A percentile compares a stretch with the other conserved stretches of the same genome.
Evolutionary conservation across 2,113 vertebrate species (phyloP).

Genomic region (Euleptes europaea): DNA sequence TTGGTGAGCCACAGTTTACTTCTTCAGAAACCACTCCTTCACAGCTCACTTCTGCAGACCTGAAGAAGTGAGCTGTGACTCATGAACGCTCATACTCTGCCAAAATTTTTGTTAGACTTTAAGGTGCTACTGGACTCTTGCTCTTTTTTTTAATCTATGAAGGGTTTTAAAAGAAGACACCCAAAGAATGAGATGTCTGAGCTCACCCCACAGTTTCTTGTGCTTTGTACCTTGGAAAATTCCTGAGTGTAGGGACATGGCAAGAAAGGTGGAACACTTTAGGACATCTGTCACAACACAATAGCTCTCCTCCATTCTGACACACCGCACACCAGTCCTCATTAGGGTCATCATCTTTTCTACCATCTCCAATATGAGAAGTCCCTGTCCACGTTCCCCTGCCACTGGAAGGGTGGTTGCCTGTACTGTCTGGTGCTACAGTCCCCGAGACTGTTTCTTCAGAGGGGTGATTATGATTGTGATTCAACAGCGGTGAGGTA

Average conservation of each 20-base stretch:
- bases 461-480: conserved; percentile 59
- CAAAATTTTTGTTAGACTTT: too few species aligned
- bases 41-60: too few species aligned
- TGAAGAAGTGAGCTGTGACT: too few species aligned
- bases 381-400: conserved; percentile 69
- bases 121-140: too few species aligned
- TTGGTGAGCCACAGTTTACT: too few species aligned
- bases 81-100: too few species aligned
- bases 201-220: not conserved
- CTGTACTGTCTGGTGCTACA: conserved; percentile 83
- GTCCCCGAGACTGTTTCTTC: conserved; percentile 66
- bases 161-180: not conserved
- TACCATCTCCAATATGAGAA: conserved; percentile 63
- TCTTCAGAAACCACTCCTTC: too few species aligned
- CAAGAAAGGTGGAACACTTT: conserved; percentile 85
- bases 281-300: conserved; percentile 84
- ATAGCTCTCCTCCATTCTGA: conserved; percentile 83
- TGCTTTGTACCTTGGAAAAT: conserved; percentile 79
- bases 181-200: not conserved
- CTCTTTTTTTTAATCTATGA: not conserved
- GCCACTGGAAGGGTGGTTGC: conserved; percentile 63
- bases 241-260: conserved; percentile 79
- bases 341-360: conserved; percentile 85
- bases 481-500: conserved; percentile 76
- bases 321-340: conserved; percentile 87